Evolutionary conservation across 2,888 invertebrate species (phyloP).

Genomic region (Coelopa pilipes): DNA sequence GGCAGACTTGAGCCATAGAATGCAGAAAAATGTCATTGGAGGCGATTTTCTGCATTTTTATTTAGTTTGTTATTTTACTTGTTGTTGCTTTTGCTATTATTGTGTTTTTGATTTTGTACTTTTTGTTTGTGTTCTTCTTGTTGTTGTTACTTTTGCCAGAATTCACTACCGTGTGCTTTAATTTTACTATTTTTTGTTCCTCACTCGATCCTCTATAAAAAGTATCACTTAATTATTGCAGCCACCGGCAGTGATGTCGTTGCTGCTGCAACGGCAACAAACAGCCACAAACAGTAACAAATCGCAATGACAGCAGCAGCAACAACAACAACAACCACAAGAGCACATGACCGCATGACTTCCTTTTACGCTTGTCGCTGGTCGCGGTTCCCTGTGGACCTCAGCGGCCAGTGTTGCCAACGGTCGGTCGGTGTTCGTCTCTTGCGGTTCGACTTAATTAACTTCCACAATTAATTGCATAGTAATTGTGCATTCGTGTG

Average conservation of each 20-base stretch:
- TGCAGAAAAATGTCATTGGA: too few relatives aligned
- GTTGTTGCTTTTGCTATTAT: too few relatives aligned
- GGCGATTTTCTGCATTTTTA: not conserved
- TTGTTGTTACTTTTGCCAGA: too few relatives aligned
- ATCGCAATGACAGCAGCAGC: too few relatives aligned
- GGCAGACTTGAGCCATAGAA: too few relatives aligned
- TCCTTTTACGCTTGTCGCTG: conserved; percentile 22
- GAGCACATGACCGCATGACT: conserved; percentile 44
- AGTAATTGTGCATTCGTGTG: not conserved
- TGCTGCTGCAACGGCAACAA: not conserved
- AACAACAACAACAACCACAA: too few relatives aligned
- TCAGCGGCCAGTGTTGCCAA: too few relatives aligned
- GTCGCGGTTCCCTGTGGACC: conserved; percentile 15
- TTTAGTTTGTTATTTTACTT: not conserved
- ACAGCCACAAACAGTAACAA: too few relatives aligned
- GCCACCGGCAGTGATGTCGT: not conserved
- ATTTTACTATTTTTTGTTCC: not conserved
- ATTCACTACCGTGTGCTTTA: not conserved
- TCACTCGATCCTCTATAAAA: not conserved
- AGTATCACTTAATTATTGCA: conserved; percentile 1
- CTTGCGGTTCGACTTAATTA: conserved; percentile 57
- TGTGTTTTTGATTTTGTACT: not conserved
- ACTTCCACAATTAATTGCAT: conserved; percentile 52
- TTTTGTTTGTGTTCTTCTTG: not conserved
- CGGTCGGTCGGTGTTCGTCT: conserved; percentile 41